Conservation (phyloP, 2,113 vertebrate species). For the Hippocampus zosterae region DNA sequence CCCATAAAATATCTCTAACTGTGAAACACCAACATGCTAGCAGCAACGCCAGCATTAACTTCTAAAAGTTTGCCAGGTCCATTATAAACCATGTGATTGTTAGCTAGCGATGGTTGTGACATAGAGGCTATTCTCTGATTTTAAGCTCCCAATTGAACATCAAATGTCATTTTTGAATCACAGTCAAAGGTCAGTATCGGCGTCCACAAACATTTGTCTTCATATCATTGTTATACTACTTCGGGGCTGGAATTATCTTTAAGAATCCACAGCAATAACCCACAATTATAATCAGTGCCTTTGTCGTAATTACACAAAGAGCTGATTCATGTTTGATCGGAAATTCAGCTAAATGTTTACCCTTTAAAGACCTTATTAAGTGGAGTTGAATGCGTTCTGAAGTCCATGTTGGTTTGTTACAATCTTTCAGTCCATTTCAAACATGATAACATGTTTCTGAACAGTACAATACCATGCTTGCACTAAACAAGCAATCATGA, state of each 20-base stretch:
- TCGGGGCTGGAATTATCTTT: not conserved
- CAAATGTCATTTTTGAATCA: not conserved
- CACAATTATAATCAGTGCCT: constrained; percentile 30
- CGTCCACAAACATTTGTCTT: not conserved
- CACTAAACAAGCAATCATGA: constrained; percentile 12
- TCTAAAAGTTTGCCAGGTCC: too few relatives aligned
- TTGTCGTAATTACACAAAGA: not conserved
- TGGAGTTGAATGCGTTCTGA: not conserved
- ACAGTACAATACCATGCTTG: not conserved
- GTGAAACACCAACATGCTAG: too few relatives aligned
- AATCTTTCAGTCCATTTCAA: not conserved
- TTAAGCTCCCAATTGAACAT: not conserved
- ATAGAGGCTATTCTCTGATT: not conserved
- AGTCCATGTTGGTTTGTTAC: not conserved
- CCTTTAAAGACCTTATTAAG: not conserved
- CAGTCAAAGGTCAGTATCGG: not conserved
- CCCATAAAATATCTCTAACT: too few relatives aligned
- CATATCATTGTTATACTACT: not conserved
- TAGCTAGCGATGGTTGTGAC: not conserved
- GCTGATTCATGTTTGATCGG: not conserved
- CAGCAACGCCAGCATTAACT: too few relatives aligned
- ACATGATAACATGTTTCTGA: not conserved
- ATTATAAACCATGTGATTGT: too few relatives aligned
- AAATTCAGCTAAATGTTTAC: not conserved
- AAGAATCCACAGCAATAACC: constrained; percentile 20